A percentile compares a stretch with the other conserved stretches of the same genome.
phyloP scores from a whole-genome alignment of 2,888 invertebrate genomes.

The Tenodera sinensis region DNA sequence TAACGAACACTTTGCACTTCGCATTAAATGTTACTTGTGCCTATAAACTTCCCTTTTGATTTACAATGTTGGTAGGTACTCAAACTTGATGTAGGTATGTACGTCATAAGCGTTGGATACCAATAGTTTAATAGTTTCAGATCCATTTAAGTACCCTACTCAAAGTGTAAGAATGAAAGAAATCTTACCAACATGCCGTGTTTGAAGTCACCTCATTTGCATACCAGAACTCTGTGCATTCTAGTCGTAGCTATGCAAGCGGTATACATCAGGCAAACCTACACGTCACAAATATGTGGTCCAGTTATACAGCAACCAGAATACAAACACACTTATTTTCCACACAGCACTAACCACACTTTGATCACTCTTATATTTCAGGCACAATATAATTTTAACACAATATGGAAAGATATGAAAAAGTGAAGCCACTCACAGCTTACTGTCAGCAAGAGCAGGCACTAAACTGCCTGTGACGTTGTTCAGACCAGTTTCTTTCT shows the following conservation, averaged over 20 bases:
- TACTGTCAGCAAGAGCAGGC: background rate
- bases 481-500: background rate
- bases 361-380: background rate
- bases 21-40: no score
- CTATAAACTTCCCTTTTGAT: background rate
- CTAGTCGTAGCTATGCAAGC: background rate
- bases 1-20: no score
- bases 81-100: background rate
- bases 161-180: background rate
- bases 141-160: no score
- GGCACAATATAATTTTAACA: background rate
- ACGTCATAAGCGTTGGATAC: background rate
- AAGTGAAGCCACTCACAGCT: background rate
- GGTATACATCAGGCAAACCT: background rate
- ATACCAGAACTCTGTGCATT: background rate
- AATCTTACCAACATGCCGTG: background rate
- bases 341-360: background rate
- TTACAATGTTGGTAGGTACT: background rate
- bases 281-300: background rate
- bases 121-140: background rate
- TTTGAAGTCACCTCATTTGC: background rate
- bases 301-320: background rate
- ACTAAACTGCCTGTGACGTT: background rate
- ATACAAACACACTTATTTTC: background rate
- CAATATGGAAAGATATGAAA: background rate